Conservation (phyloP, 2,888 invertebrate species). For the Papilio elwesi region DNA sequence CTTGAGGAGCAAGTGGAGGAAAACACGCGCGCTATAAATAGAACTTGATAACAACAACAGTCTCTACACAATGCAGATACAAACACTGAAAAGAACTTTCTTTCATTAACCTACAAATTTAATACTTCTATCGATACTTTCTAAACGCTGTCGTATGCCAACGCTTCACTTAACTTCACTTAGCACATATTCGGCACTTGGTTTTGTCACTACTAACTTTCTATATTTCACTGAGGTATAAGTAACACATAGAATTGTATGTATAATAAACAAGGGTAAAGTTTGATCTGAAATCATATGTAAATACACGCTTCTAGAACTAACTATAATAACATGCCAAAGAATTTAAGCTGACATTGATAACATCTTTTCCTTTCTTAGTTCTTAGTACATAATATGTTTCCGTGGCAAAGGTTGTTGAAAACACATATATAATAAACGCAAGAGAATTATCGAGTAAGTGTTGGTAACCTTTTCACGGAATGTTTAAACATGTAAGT, state of each 20-base stretch:
- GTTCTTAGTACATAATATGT: neutral
- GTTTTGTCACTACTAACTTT: slow-evolving; percentile 41
- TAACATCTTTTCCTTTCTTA: slow-evolving; percentile 27
- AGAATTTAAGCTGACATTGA: slow-evolving; percentile 11
- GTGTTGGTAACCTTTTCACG: slow-evolving; percentile 26
- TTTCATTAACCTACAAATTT: slow-evolving; percentile 27
- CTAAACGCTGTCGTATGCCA: slow-evolving; percentile 36
- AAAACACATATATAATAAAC: neutral
- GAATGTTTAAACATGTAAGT: slow-evolving; percentile 17
- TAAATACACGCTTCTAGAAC: slow-evolving; percentile 33
- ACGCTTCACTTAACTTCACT: slow-evolving; percentile 37
- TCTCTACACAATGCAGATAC: slow-evolving; percentile 33
- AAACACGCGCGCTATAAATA: slow-evolving; percentile 34
- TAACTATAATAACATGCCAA: slow-evolving; percentile 23
- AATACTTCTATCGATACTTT: slow-evolving; percentile 18
- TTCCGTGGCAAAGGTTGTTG: slow-evolving; percentile 21
- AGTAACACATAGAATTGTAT: slow-evolving; percentile 23
- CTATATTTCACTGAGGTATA: slow-evolving; percentile 35
- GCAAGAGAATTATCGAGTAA: neutral
- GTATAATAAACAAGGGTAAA: slow-evolving; percentile 13
- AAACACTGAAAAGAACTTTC: slow-evolving; percentile 28
- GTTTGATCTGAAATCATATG: slow-evolving; percentile 22
- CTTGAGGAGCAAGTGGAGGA: slow-evolving; percentile 22
- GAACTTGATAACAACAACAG: slow-evolving; percentile 34
- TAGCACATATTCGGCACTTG: slow-evolving; percentile 31